Evolutionary conservation across 2,113 vertebrate genomes (phyloP), one percentile per base, ranked within the genome.

Genomic region (Pseudolaguvia tuberculata): DNA sequence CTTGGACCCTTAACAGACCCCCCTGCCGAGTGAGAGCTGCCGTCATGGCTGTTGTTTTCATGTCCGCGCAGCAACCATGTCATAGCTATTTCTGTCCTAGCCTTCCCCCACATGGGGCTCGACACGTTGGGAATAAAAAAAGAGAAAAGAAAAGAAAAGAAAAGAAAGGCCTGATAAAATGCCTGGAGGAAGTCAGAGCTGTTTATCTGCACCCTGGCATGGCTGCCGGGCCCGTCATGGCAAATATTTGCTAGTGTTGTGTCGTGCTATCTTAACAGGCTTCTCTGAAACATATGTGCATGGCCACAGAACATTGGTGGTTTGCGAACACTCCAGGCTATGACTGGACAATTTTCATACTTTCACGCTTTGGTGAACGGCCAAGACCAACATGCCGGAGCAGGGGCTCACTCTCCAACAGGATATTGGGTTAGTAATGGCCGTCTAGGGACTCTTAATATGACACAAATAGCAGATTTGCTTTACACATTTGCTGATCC

Each of bases 381-480:
- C 90, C 89, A 92, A 92, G 78, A 85, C 83, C 83, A 90, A 89
- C 89, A 91, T 52, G 84, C 84, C 79, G 75, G 68, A 86, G 84
- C 82, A 74, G 78, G 69, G 71, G 17, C 75, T 87, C 82, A 83
- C 88, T 90, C 89, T 87, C 86, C 84, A 91, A 89, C 88, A 87
- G 88, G 89, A 92, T 89, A 90, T 88, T 89, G 82, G 86, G 80
- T 87, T 87, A 84, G 85, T 89, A 89, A 90, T 89, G 87, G 85
- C 85, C 81, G 80, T 86, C 85, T 79, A 77, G 88, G 88, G 90
- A 91, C 85, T 56, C 21, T 65, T 79, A 83, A 78, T 80, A 83
- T 84, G 85, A 88, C 86, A 89, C 81, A 82, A 85, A 89, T 82
- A 78, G 57, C 73, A 78, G 61, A 65, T 83, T 82, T 84, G 65